phyloP scores from a whole-genome alignment of 2,797 vertebrate genomes.

The Periophthalmus magnuspinnatus region DNA sequence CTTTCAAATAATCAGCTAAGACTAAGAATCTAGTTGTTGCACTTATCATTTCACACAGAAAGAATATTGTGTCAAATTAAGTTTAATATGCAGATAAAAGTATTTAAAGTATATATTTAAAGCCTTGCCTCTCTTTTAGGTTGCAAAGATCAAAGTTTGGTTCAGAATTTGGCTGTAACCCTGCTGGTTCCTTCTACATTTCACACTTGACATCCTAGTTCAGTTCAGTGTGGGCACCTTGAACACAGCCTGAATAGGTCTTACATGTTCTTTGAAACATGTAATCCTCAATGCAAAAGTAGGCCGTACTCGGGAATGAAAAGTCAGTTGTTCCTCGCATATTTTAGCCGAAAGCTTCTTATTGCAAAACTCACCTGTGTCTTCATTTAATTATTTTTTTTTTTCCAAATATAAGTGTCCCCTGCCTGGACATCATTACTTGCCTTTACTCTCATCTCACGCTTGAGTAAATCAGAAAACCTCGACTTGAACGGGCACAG shows the following conservation, averaged over 20 bases:
- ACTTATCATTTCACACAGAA: too few relatives aligned
- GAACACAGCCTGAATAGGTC: not conserved
- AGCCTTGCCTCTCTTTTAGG: not conserved
- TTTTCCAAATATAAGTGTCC: conserved; percentile 20
- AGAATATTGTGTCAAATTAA: not conserved
- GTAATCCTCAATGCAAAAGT: not conserved
- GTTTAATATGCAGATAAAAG: not conserved
- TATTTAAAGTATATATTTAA: not conserved
- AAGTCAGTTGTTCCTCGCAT: not conserved
- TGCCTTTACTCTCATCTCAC: conserved; percentile 33
- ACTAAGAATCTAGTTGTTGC: too few relatives aligned
- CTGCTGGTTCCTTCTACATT: not conserved
- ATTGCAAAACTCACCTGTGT: conserved; percentile 1
- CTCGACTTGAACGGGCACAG: conserved; percentile 16
- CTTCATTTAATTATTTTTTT: conserved; percentile 9
- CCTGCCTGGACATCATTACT: conserved; percentile 30
- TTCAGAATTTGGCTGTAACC: not conserved
- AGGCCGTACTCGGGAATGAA: not conserved
- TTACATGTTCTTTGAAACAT: not conserved
- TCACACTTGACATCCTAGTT: not conserved
- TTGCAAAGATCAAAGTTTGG: not conserved
- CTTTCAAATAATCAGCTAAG: too few relatives aligned
- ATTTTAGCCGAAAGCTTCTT: not conserved
- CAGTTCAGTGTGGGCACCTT: not conserved
- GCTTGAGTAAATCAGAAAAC: conserved; percentile 36